Evolutionary conservation across 2,888 invertebrate species (phyloP).

Genomic region (Lithophane ornitopus): DNA sequence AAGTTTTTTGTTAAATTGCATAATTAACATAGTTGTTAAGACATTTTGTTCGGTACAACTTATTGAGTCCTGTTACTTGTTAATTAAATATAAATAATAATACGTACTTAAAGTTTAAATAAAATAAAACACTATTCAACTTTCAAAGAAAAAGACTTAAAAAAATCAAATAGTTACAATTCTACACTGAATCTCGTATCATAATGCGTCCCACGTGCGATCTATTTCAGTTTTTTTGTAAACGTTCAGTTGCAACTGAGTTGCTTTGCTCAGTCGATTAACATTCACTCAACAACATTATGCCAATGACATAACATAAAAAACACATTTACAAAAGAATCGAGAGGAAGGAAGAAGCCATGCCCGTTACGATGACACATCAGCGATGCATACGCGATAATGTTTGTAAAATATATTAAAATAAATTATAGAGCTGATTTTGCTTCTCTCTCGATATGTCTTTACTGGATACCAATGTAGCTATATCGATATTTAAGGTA

Average conservation of each 20-base stretch:
- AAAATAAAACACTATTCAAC: not conserved
- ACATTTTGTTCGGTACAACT: too few species aligned
- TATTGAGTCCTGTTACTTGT: too few species aligned
- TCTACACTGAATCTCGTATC: not conserved
- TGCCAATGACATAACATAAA: conserved; percentile 21
- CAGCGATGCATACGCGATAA: not conserved
- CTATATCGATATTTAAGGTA: not conserved
- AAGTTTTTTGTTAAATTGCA: not conserved
- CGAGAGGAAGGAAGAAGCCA: conserved; percentile 39
- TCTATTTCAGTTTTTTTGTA: conserved; percentile 36
- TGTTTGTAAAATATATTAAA: conserved; percentile 22
- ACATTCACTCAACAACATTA: conserved; percentile 9
- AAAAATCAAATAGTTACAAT: conserved; percentile 1
- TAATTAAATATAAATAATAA: too few species aligned
- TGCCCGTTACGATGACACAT: conserved; percentile 12
- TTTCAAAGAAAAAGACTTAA: not conserved
- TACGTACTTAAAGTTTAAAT: not conserved
- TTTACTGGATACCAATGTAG: not conserved
- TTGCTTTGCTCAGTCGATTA: conserved; percentile 17
- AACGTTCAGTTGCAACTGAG: conserved; percentile 8
- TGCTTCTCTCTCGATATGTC: not conserved
- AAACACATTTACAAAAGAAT: conserved; percentile 31
- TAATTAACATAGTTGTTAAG: too few species aligned
- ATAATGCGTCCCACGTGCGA: conserved; percentile 10
- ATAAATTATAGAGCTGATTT: not conserved